Conservation (phyloP, 2,888 invertebrate species). For the Melinaea menophilus region DNA sequence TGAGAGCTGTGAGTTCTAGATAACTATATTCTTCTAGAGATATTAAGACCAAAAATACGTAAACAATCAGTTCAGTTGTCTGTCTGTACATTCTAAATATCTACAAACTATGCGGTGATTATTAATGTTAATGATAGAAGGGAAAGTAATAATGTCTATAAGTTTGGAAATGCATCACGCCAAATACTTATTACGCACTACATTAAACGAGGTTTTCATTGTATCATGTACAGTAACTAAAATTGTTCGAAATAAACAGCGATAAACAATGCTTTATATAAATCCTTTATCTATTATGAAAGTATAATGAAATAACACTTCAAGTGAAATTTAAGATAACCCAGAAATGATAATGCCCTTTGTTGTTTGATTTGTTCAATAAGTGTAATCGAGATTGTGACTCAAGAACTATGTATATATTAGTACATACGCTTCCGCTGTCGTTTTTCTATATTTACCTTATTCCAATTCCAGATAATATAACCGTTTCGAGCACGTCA, state of each 20-base stretch:
- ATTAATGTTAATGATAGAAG: too few species aligned
- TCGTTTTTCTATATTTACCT: not conserved
- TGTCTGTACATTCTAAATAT: not conserved
- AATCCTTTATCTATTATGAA: too few species aligned
- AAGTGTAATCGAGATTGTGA: not conserved
- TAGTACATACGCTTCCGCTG: not conserved
- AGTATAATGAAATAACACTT: not conserved
- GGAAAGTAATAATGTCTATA: too few species aligned
- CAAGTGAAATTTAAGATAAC: not conserved
- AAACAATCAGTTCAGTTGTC: not conserved
- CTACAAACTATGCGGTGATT: too few species aligned
- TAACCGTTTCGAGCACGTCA: slow-evolving; percentile 41
- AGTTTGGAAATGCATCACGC: too few species aligned
- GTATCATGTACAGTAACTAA: too few species aligned
- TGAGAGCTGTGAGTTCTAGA: slow-evolving; percentile 83
- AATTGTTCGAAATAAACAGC: too few species aligned
- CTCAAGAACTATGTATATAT: not conserved
- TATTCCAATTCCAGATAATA: slow-evolving; percentile 46
- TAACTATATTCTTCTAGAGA: not conserved
- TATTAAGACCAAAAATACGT: not conserved
- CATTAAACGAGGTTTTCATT: too few species aligned
- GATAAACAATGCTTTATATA: too few species aligned
- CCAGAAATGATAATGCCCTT: not conserved
- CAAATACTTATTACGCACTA: too few species aligned
- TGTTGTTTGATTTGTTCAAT: not conserved